Evolutionary conservation across 1,140 invertebrate species (phyloP).

Genomic region (Bilobella aurantiaca): DNA sequence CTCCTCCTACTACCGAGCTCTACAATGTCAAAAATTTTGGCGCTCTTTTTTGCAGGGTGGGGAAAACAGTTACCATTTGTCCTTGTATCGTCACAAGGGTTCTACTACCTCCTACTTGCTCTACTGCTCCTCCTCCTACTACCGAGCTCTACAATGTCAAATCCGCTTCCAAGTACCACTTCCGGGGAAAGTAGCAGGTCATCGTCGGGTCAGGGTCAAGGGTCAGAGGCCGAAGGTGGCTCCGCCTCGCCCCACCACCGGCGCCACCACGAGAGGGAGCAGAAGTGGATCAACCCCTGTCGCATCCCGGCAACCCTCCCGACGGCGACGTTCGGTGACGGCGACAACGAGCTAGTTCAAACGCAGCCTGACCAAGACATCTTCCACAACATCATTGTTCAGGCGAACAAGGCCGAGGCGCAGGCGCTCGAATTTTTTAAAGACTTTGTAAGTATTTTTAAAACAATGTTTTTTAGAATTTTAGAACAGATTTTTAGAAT

Average conservation of each 20-base stretch:
- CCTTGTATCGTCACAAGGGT: not conserved
- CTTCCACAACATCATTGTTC: constrained; percentile 27
- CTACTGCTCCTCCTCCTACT: constrained; percentile 4
- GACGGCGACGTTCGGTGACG: not conserved
- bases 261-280: constrained; percentile 14
- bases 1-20: constrained; percentile 11
- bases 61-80: not conserved
- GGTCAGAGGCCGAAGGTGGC: not conserved
- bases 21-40: constrained; percentile 10
- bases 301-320: constrained; percentile 22
- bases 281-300: constrained; percentile 33
- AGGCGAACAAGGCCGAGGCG: constrained; percentile 25
- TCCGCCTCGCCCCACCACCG: not conserved
- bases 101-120: constrained; percentile 11
- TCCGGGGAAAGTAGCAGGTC: constrained; percentile 1
- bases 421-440: constrained; percentile 27
- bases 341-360: constrained; percentile 17
- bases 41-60: too few species aligned
- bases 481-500: too few species aligned
- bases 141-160: constrained; percentile 10
- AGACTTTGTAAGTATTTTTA: constrained; percentile 32
- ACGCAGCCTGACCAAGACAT: constrained; percentile 24
- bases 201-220: not conserved
- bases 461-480: too few species aligned
- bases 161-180: not conserved